A percentile compares a stretch with the other conserved stretches of the same genome.
phyloP scores from a whole-genome alignment of 2,888 invertebrate species.

The Dione vanillae region DNA sequence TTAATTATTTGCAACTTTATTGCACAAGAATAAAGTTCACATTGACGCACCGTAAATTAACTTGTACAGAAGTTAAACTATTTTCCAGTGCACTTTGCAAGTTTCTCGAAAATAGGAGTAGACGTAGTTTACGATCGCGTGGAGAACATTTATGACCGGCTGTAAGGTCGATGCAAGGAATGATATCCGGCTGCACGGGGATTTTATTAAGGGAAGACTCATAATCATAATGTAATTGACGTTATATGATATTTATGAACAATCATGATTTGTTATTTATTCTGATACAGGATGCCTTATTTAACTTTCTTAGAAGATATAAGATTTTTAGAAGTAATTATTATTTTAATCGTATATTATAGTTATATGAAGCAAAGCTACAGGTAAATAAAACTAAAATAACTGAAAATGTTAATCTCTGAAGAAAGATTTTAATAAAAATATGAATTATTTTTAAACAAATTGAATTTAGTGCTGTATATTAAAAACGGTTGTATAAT shows the following conservation, averaged over 20 bases:
- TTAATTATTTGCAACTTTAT: constrained; percentile 35
- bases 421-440: background rate
- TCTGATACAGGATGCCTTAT: too few relatives aligned
- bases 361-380: background rate
- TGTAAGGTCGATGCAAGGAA: constrained; percentile 50
- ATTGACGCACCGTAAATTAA: constrained; percentile 28
- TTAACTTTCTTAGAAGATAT: too few relatives aligned
- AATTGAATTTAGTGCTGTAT: background rate
- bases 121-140: constrained; percentile 72
- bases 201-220: constrained; percentile 10
- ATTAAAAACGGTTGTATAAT: constrained; percentile 6
- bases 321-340: too few relatives aligned
- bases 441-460: background rate
- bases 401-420: background rate
- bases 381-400: too few relatives aligned
- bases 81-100: constrained; percentile 43
- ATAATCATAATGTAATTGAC: constrained; percentile 13
- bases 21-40: constrained; percentile 31
- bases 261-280: background rate
- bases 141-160: constrained; percentile 64
- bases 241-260: background rate
- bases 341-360: background rate
- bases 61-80: constrained; percentile 24
- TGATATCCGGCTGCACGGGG: constrained; percentile 33
- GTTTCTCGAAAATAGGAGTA: constrained; percentile 49